Evolutionary conservation across 2,888 invertebrate species (phyloP).

Genomic region (Sympetrum striolatum): DNA sequence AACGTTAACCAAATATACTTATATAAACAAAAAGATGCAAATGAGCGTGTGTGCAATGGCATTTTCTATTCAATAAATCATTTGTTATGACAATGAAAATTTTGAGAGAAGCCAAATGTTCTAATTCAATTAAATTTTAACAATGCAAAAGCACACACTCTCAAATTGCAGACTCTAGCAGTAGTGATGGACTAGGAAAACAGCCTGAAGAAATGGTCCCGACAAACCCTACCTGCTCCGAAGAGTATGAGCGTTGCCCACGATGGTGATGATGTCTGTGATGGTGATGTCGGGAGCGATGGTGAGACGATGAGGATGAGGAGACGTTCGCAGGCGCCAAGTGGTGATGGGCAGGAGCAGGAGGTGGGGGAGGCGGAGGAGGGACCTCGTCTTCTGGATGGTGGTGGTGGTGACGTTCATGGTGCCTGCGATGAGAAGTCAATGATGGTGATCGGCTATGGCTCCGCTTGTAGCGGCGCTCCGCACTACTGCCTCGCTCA

Average conservation of each 20-base stretch:
- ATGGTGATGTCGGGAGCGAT: slow-evolving; percentile 77
- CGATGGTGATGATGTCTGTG: slow-evolving; percentile 71
- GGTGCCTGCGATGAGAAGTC: slow-evolving; percentile 75
- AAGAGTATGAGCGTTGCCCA: slow-evolving; percentile 51
- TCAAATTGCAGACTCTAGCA: background rate
- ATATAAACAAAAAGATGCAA: background rate
- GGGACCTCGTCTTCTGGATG: slow-evolving; percentile 49
- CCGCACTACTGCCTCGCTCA: slow-evolving; percentile 79
- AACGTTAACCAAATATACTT: background rate
- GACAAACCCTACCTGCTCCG: slow-evolving; percentile 28
- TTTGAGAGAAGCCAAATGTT: background rate
- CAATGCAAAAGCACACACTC: background rate
- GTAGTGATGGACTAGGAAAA: background rate
- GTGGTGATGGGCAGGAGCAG: slow-evolving; percentile 49
- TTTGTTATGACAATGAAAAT: no score
- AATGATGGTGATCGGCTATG: slow-evolving; percentile 83
- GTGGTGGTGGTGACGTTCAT: slow-evolving; percentile 63
- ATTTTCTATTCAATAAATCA: background rate
- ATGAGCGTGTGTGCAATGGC: background rate
- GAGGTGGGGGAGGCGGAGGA: slow-evolving; percentile 51
- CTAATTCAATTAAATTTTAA: background rate
- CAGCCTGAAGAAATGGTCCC: background rate
- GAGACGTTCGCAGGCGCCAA: slow-evolving; percentile 44
- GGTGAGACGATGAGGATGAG: background rate
- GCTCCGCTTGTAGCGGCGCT: slow-evolving; percentile 84